A percentile compares a stretch with the other conserved stretches of the same genome.
These are phyloP conservation scores for Sebastiscus albofasciatus DNA, from an alignment of 2,797 vertebrate genomes.

Conservation along the genomic window DNA sequence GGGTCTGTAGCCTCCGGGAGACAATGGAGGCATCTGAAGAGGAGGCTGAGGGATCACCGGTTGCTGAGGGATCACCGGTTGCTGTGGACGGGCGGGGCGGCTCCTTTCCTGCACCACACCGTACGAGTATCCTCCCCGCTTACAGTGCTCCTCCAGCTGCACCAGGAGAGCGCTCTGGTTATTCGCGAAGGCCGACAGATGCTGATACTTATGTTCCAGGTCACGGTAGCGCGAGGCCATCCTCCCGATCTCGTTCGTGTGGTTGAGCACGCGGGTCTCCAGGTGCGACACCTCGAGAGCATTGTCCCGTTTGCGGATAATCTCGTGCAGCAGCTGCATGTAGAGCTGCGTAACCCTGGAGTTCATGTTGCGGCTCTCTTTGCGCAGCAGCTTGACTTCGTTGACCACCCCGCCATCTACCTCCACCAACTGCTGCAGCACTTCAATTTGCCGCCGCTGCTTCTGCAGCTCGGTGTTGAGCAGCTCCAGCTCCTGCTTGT, in stretches of 20 bases:
- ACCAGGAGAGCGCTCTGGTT: constrained; percentile 78
- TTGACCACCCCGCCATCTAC: constrained; percentile 94
- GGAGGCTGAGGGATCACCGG: constrained; percentile 68
- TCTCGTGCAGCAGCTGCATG: constrained; percentile 96
- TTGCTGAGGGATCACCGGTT: constrained; percentile 62
- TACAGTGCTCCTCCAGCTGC: constrained; percentile 91
- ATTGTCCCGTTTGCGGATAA: constrained; percentile 93
- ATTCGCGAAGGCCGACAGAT: constrained; percentile 82
- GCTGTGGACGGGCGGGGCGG: constrained; percentile 56
- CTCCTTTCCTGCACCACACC: constrained; percentile 45
- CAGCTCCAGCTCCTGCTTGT: constrained; percentile 92
- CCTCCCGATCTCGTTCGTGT: constrained; percentile 92
- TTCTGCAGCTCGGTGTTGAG: constrained; percentile 91
- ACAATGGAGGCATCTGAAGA: constrained; percentile 55
- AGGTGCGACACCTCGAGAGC: constrained; percentile 93
- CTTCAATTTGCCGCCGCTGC: constrained; percentile 93
- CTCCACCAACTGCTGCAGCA: constrained; percentile 91
- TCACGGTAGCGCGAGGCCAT: constrained; percentile 90
- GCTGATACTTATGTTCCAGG: constrained; percentile 93
- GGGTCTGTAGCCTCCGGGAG: constrained; percentile 80
- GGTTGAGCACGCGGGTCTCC: constrained; percentile 92
- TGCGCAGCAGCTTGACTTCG: constrained; percentile 93
- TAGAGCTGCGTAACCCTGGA: constrained; percentile 94
- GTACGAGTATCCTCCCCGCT: constrained; percentile 40
- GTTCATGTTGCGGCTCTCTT: constrained; percentile 97